Evolutionary conservation across 2,113 vertebrate species (phyloP).

Genomic region (Ariopsis seemanni): DNA sequence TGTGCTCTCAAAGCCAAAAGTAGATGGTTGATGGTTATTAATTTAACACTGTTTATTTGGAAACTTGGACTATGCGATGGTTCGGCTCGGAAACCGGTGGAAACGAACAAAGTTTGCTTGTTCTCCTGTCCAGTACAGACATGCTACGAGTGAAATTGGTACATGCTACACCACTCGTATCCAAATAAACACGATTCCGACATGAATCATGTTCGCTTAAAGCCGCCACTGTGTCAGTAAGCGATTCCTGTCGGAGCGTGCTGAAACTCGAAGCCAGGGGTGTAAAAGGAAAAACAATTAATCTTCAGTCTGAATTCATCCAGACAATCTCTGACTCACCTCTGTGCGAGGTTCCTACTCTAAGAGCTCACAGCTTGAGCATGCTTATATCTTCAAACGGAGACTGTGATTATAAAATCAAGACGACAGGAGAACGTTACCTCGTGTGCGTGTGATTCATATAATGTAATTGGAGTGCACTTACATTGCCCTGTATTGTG

Average conservation of each 20-base stretch:
- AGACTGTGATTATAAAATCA: background rate
- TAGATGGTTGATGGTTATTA: background rate
- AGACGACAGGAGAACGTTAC: background rate
- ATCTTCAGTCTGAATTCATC: slow-evolving; percentile 8
- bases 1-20: background rate
- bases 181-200: background rate
- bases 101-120: background rate
- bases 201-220: background rate
- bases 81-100: background rate
- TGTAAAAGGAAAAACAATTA: slow-evolving; percentile 19
- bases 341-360: background rate
- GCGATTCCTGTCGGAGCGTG: background rate
- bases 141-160: background rate
- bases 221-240: background rate
- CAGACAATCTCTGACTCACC: slow-evolving; percentile 1
- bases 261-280: background rate
- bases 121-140: background rate
- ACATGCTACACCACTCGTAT: background rate
- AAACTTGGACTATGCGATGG: background rate
- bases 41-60: background rate
- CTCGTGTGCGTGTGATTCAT: background rate
- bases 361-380: background rate
- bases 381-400: background rate
- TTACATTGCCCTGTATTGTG: background rate
- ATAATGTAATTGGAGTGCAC: background rate